These are phyloP conservation scores for Myiozetetes cayanensis DNA, from an alignment of 2,113 vertebrate species.

Conservation along the genomic window DNA sequence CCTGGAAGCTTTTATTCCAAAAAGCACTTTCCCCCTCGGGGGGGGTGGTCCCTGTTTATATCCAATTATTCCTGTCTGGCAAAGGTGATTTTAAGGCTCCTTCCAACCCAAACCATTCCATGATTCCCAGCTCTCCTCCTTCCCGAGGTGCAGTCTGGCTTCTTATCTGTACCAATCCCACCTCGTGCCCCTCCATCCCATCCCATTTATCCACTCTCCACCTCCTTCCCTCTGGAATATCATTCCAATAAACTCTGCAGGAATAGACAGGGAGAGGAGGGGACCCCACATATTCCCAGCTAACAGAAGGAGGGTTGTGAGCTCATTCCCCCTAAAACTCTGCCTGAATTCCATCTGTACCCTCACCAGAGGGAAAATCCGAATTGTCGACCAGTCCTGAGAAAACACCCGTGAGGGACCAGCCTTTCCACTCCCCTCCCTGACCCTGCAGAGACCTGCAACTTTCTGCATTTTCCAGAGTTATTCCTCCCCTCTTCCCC, in stretches of 20 bases:
- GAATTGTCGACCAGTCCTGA: too few species aligned
- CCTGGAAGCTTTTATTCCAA: not conserved
- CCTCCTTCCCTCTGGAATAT: not conserved
- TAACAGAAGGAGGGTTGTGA: too few species aligned
- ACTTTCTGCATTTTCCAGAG: not conserved
- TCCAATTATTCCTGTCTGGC: not conserved
- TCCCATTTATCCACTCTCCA: too few species aligned
- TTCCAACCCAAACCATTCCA: too few species aligned
- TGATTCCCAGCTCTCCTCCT: too few species aligned
- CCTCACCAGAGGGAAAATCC: not conserved
- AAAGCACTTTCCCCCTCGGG: not conserved
- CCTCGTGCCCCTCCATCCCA: not conserved
- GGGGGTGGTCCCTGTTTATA: accelerated
- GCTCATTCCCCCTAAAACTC: not conserved
- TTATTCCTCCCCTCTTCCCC: not conserved
- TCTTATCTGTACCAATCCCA: not conserved
- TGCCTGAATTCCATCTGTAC: not conserved
- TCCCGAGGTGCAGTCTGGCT: not conserved
- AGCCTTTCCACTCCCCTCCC: not conserved
- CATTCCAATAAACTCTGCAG: not conserved
- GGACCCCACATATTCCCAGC: accelerated
- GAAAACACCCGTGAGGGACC: too few species aligned
- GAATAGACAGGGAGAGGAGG: not conserved
- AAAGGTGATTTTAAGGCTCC: too few species aligned
- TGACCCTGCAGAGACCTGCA: not conserved